Evolutionary conservation across 2,113 vertebrate genomes (phyloP).

Genomic region (Colius striatus): DNA sequence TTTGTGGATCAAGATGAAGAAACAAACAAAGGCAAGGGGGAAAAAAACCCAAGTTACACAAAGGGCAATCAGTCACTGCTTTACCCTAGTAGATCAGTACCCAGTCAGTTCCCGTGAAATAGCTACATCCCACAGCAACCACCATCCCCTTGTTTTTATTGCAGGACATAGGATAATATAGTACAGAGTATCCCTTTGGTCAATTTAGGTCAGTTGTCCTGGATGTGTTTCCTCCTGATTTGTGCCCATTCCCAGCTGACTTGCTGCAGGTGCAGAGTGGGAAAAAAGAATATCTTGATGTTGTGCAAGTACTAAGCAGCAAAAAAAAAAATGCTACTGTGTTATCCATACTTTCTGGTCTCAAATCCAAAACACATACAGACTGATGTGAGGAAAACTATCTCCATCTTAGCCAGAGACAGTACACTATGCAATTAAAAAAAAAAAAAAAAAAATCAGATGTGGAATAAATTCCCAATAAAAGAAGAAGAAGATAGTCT

Average conservation of each 20-base stretch:
- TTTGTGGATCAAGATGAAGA: not conserved
- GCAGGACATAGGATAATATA: not conserved
- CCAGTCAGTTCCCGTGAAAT: not conserved
- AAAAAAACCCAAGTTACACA: not conserved
- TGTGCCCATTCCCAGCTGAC: rapidly evolving
- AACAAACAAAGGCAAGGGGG: not conserved
- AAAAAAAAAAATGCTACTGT: not conserved
- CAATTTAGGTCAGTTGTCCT: not conserved
- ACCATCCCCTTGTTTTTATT: not conserved
- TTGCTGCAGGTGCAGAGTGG: rapidly evolving
- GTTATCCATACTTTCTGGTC: not conserved
- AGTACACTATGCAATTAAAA: not conserved
- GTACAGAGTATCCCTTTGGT: not conserved
- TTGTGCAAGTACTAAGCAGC: not conserved
- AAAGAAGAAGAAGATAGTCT: not conserved
- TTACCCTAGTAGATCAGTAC: not conserved
- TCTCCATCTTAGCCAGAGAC: not conserved
- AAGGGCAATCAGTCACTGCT: not conserved
- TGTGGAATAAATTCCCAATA: not conserved
- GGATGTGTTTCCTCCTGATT: not conserved
- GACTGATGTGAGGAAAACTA: not conserved
- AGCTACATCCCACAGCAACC: not conserved
- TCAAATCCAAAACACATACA: not conserved
- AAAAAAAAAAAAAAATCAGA: not conserved
- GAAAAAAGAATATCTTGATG: not conserved